Evolutionary conservation across 2,797 vertebrate species (phyloP).

Genomic region (Myotis myotis): DNA sequence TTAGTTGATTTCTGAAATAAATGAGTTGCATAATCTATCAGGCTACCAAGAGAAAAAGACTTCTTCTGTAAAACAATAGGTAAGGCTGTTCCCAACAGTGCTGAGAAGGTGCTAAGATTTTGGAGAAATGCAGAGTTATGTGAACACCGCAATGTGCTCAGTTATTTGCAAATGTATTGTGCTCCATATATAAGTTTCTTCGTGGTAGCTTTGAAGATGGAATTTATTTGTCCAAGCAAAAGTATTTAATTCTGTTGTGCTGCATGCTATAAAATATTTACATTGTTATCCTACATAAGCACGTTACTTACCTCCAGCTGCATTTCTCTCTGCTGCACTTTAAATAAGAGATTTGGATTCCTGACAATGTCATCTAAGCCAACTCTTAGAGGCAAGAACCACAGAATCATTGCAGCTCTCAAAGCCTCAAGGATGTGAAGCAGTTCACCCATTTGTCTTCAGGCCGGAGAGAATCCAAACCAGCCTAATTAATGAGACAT

Average conservation of each 20-base stretch:
- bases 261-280: conserved; percentile 77
- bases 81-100: background rate
- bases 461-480: background rate
- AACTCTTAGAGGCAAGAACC: background rate
- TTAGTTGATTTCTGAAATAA: conserved; percentile 35
- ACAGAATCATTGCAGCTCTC: background rate
- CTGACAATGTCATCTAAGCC: conserved; percentile 43
- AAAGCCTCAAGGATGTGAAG: background rate
- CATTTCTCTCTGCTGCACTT: conserved; percentile 60
- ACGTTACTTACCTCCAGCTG: conserved; percentile 46
- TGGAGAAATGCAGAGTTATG: background rate
- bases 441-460: background rate
- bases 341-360: conserved; percentile 64
- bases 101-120: background rate
- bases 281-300: conserved; percentile 48
- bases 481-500: background rate
- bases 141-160: background rate
- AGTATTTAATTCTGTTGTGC: conserved; percentile 68
- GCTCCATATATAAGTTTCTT: background rate
- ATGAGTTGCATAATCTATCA: background rate
- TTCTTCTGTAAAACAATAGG: conserved; percentile 27
- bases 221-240: conserved; percentile 65
- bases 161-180: background rate
- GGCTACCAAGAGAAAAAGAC: conserved; percentile 22
- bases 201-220: conserved; percentile 23